phyloP scores from a whole-genome alignment of 2,113 vertebrate species.

The Muntiacus reevesi region DNA sequence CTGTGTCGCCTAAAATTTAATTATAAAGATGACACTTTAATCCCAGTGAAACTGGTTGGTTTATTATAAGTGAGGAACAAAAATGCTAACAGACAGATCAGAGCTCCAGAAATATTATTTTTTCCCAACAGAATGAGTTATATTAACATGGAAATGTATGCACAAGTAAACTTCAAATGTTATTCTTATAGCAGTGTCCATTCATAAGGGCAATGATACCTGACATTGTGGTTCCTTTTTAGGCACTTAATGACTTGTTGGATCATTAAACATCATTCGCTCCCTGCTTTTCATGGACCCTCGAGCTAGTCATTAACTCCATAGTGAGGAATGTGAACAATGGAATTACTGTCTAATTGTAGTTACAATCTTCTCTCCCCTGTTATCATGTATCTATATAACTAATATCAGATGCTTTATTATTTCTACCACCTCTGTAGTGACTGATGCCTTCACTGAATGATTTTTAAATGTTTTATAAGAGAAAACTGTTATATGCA shows the following conservation, averaged over 20 bases:
- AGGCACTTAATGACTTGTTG: conserved; percentile 60
- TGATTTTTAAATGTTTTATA: neutral
- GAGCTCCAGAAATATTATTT: conserved; percentile 17
- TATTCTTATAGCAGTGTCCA: conserved; percentile 51
- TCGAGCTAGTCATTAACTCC: conserved; percentile 54
- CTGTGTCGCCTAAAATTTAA: conserved; percentile 40
- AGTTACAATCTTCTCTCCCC: conserved; percentile 46
- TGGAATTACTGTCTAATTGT: conserved; percentile 54
- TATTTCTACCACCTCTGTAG: neutral
- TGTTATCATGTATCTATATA: conserved; percentile 33
- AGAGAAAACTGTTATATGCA: neutral
- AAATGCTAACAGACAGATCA: conserved; percentile 40
- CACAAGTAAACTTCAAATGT: conserved; percentile 48
- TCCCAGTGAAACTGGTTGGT: conserved; percentile 44
- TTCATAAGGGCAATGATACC: conserved; percentile 57
- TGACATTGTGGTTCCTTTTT: conserved; percentile 52
- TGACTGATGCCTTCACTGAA: neutral
- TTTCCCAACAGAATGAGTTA: conserved; percentile 3
- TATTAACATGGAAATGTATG: conserved; percentile 28
- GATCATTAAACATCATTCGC: conserved; percentile 58
- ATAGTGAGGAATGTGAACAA: conserved; percentile 45
- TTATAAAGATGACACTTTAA: conserved; percentile 52
- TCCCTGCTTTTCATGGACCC: conserved; percentile 44
- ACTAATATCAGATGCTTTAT: conserved; percentile 9
- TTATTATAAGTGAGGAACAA: conserved; percentile 52